Evolutionary conservation across 2,113 vertebrate species (phyloP), one percentile per base, ranked within the genome.

Genomic region (Microcebus griseorufus): DNA sequence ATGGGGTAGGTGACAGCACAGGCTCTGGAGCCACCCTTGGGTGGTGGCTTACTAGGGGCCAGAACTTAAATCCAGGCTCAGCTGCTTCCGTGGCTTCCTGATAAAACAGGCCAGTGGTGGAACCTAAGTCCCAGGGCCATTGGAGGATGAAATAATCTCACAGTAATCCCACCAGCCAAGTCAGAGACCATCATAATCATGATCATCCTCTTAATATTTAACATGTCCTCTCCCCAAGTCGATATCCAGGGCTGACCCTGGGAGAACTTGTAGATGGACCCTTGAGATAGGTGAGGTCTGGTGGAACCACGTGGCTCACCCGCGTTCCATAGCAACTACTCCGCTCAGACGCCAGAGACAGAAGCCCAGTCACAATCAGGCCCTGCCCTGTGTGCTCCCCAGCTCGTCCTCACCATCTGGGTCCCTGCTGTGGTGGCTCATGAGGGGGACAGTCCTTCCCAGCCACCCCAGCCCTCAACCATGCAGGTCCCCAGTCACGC

Each of bases 311-410:
- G 13, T 58, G 37, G 73, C 29, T 48, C 9, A 42, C 13, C 48
- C 27, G 1, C 10, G 25, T 27, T 69, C 55, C 48, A 25, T 1
- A 23, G 81, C 60, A 65, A 1, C 64, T 7, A 4, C 32, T 3
- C 16, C 0, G 0, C 34, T 32, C 32, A n/a, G 25, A 60, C 11
- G 25, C 90, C 3, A 58, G 3, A 27, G 39, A 39, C 29, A 17
- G 1, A 9, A 37, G 11, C 29, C 67, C 23, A 7, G 42, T 39
- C 73, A 73, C 1, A 4, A 2, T 9, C 9, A 27, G 13, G 45
- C 34, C 34, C 34, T 22, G 5, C 34, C 34, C 32, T 45, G 8
- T 14, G 58, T 17, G 53, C 16, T 18, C 10, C 25, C 84, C 32
- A 0, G 0, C 20, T 12, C 23, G 75, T 92, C n/a, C 3, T 70